Conservation (phyloP, 2,888 invertebrate species). For the Conchocele bisecta region DNA sequence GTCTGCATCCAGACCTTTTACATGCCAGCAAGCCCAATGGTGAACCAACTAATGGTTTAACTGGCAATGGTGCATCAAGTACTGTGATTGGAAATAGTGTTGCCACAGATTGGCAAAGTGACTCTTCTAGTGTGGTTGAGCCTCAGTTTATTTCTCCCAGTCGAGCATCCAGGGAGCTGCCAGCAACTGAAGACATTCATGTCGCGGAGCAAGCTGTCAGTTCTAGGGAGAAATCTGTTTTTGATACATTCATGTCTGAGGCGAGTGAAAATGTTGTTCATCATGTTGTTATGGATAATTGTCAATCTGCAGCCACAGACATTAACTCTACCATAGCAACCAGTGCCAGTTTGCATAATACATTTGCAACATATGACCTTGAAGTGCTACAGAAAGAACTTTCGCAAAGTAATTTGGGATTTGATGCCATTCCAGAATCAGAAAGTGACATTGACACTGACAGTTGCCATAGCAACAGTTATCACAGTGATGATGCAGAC, state of each 20-base stretch:
- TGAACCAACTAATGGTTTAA: no score
- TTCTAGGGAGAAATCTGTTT: neutral
- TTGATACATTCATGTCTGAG: neutral
- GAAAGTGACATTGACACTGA: conserved; percentile 48
- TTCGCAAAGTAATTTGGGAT: conserved; percentile 1
- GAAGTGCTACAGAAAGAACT: conserved; percentile 6
- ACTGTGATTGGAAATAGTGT: neutral
- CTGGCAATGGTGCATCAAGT: no score
- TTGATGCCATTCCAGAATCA: conserved; percentile 35
- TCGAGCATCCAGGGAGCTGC: neutral
- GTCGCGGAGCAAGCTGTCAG: conserved; percentile 39
- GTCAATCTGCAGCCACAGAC: neutral
- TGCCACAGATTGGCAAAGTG: neutral
- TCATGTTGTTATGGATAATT: neutral
- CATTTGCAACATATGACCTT: neutral
- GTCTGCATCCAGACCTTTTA: conserved; percentile 46
- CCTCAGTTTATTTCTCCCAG: no score
- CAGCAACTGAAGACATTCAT: conserved; percentile 5
- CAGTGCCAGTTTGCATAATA: neutral
- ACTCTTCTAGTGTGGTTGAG: neutral
- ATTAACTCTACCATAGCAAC: neutral
- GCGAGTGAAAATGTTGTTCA: neutral
- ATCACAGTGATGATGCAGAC: conserved; percentile 40
- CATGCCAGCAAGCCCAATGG: neutral
- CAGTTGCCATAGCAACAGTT: conserved; percentile 32